phyloP scores from a whole-genome alignment of 2,888 invertebrate genomes.

The Drosophila nigricruria region DNA sequence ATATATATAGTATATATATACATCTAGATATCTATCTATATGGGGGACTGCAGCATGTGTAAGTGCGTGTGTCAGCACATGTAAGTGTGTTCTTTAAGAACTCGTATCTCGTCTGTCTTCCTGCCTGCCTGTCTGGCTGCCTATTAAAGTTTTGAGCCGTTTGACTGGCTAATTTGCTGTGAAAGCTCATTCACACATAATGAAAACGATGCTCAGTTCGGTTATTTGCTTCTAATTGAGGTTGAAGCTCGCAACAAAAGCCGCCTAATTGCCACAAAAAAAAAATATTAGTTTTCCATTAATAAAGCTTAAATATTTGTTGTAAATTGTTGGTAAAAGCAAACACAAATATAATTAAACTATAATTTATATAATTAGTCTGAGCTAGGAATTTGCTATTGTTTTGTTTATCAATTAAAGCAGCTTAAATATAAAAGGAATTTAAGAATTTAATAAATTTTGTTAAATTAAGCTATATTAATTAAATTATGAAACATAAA shows the following conservation, averaged over 20 bases:
- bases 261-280: conserved; percentile 35
- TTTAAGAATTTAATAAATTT: too few relatives aligned
- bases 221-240: conserved; percentile 15
- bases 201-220: conserved; percentile 35
- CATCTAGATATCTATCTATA: conserved; percentile 19
- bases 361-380: neutral
- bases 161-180: conserved; percentile 79
- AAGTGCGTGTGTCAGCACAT: conserved; percentile 8
- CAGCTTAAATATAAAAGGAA: too few relatives aligned
- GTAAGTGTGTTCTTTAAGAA: conserved; percentile 45
- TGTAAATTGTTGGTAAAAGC: neutral
- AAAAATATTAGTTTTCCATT: conserved; percentile 16
- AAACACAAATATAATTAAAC: neutral
- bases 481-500: too few relatives aligned
- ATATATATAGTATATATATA: conserved; percentile 1
- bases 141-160: conserved; percentile 71
- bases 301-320: conserved; percentile 1
- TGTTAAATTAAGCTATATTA: too few relatives aligned
- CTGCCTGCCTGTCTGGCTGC: conserved; percentile 16
- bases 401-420: too few relatives aligned
- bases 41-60: conserved; percentile 18
- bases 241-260: conserved; percentile 28
- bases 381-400: neutral
- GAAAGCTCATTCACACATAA: conserved; percentile 74
- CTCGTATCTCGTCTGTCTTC: conserved; percentile 47